phyloP scores from a whole-genome alignment of 2,888 invertebrate genomes.

The Amiota mariae region DNA sequence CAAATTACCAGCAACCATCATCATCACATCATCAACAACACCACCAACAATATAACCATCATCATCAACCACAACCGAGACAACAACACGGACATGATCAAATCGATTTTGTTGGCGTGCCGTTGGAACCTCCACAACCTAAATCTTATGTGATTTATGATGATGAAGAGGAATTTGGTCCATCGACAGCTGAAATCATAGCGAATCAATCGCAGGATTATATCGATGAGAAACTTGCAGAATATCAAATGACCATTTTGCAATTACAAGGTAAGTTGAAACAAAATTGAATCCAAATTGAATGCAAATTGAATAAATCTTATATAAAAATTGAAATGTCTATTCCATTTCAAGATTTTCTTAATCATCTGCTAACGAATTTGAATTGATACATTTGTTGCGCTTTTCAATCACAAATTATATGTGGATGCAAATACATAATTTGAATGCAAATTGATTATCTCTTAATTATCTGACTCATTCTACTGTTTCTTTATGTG shows the following conservation, averaged over 20 bases:
- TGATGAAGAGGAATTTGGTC: conserved; percentile 84
- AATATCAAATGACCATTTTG: conserved; percentile 93
- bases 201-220: conserved; percentile 95
- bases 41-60: conserved; percentile 69
- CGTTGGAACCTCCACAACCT: conserved; percentile 82
- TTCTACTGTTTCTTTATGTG: not conserved
- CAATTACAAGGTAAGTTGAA: conserved; percentile 85
- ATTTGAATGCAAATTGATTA: conserved; percentile 16
- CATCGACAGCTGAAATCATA: conserved; percentile 92
- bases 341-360: too few species aligned
- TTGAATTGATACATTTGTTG: too few species aligned
- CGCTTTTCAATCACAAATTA: too few species aligned
- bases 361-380: too few species aligned
- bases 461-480: conserved; percentile 7
- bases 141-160: conserved; percentile 77
- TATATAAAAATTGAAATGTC: too few species aligned
- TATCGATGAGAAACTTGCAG: conserved; percentile 93
- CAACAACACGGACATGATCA: conserved; percentile 70
- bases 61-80: conserved; percentile 68
- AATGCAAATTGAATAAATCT: too few species aligned
- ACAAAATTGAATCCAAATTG: not conserved
- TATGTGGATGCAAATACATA: not conserved
- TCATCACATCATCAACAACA: conserved; percentile 57
- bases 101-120: conserved; percentile 79
- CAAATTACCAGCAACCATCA: conserved; percentile 48